Base-by-base conservation (phyloP, 2,888 invertebrate species). In the Tipula confusa region DNA sequence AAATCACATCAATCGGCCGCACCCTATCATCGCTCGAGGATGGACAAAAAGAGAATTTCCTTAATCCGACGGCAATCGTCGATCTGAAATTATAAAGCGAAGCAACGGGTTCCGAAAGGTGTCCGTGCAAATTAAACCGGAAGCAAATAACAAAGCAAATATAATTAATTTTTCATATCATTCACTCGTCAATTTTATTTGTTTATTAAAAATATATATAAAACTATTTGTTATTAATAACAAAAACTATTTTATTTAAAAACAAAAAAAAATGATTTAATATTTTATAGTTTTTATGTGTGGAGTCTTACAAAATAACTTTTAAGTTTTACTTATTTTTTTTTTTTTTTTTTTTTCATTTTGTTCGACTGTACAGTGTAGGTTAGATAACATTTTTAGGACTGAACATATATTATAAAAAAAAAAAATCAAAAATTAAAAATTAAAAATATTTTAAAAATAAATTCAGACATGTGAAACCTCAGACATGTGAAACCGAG, bases 31-130 rank as follows among this genome's bases (percentile, higher is more conserved):
- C 89, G 83, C 86, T 89, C 84, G 89, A 89, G 85, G 88, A 88
- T 36, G 87, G 88, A 84, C 89, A 89, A 87, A 88, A 88, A 84
- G 89, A 89, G 85, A 89, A 89, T 87, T 89, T 89, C 87, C 87
- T 89, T 84, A 89, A 89, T 87, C 88, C 89, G 85, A 89, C 88
- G 85, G 88, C 89, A 87, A 89, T 89, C 85, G 88, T 89, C 86
- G 89, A 89, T 86, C 88, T 89, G 85, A 89, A 89, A 86, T 89
- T 89, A 89, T 89, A 89, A 82, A 31, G 24, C 24, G 64, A 64
- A 6, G 64, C 24, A 15, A 1, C 43, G 43, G 43, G 15, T 11
- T 64, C 7, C 64, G 43, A 43, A 13, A 43, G 15, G 6, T 15
- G 43, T n/a, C 64, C 4, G 64, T 43, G 15, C 64, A 13, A 24